Percentiles rank a stretch among this genome's conserved stretches.
These are phyloP conservation scores for Enteromius anoplus DNA, from an alignment of 2,797 vertebrate genomes.

Conservation along the genomic window DNA sequence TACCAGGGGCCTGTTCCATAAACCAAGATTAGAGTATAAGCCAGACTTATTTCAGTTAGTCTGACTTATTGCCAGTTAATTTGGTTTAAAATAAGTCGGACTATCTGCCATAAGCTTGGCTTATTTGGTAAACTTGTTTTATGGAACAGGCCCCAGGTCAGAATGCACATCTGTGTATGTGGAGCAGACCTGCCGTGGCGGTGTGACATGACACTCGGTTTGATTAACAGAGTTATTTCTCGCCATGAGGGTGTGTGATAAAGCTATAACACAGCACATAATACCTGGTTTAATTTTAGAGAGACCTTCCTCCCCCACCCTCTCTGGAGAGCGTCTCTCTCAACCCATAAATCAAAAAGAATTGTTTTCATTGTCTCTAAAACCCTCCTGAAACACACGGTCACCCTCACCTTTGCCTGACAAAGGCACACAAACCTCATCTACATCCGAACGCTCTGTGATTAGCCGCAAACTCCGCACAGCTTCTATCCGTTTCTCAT, in stretches of 20 bases:
- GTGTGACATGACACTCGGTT: constrained; percentile 64
- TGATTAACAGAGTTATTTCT: constrained; percentile 76
- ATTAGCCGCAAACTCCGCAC: neutral
- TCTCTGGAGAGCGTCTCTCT: constrained; percentile 60
- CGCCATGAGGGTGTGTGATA: constrained; percentile 63
- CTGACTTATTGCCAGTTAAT: too few relatives aligned
- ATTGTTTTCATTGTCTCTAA: constrained; percentile 68
- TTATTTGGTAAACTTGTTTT: too few relatives aligned
- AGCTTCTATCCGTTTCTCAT: neutral
- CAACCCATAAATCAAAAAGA: constrained; percentile 69
- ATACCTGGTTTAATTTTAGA: constrained; percentile 64
- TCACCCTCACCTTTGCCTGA: constrained; percentile 59
- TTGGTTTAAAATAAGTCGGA: too few relatives aligned
- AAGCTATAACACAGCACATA: constrained; percentile 67
- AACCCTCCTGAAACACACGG: constrained; percentile 64
- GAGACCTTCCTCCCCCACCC: constrained; percentile 41
- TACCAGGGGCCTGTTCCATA: neutral
- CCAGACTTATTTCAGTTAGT: too few relatives aligned
- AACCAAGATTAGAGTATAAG: too few relatives aligned
- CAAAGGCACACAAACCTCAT: constrained; percentile 34
- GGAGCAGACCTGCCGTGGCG: constrained; percentile 55
- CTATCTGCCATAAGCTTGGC: too few relatives aligned
- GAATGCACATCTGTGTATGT: constrained; percentile 41
- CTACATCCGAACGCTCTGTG: neutral
- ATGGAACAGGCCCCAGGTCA: neutral